Base-by-base conservation (phyloP, 1,140 invertebrate species). In the Bombus balteatus region DNA sequence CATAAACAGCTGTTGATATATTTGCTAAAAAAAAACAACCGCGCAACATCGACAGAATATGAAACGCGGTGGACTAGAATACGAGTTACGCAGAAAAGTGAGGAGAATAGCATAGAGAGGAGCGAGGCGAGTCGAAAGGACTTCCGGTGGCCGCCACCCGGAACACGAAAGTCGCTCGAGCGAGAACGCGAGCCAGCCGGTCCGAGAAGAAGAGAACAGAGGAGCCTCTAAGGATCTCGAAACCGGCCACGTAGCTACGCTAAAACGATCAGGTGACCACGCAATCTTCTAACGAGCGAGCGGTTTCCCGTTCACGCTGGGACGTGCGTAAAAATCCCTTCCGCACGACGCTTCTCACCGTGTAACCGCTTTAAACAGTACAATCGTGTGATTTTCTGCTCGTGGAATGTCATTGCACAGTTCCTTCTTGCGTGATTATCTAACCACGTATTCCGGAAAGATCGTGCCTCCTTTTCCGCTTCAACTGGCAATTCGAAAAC, bases 121-220 rank as follows among this genome's bases (percentile, higher is more conserved):
- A 71, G 32, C 72, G 86, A 88, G 87, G 89, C 87, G 87, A 91
- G 91, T 85, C 90, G 87, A 91, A 87, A 88, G 87, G 83, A 89
- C 91, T 92, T 92, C 91, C 91, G 91, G 91, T 88, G 91, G 70
- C 82, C 72, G 83, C 91, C 91, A 92, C 86, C 91, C 91, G 91
- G 91, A 92, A 92, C 91, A 91, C 87, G 70, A 89, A 83, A 86
- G 39, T 90, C 86, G 85, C 88, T 91, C 88, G 87, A 91, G 88
- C 91, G 91, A 89, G 37, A 79, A 87, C 62, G 62, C 57, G 74
- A 43, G 37, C 59, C n/a, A 34, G 22, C 18, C 41, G 34, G 18
- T 10, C 0, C 71, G 34, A 34, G 34, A 13, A 59, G 65, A 81
- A 79, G 74, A 59, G 57, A 68, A 53, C 70, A 57, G 43, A 66